Evolutionary conservation across 1,140 invertebrate genomes (phyloP).

Genomic region (Apis dorsata): DNA sequence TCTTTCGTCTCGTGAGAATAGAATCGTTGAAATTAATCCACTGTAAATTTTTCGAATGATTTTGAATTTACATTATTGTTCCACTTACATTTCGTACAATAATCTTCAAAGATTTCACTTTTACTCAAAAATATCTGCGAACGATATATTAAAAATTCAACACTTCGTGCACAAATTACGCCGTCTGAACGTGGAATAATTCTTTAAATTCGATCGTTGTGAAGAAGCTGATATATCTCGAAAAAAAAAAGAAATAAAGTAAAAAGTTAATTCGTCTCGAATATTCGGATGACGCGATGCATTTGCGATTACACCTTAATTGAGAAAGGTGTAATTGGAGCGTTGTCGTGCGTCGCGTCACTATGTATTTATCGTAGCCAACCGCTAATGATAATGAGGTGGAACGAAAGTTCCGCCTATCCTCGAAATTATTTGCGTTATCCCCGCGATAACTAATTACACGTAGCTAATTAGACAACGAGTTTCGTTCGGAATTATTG

Average conservation of each 20-base stretch:
- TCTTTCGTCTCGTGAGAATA: too few species aligned
- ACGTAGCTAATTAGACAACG: constrained; percentile 31
- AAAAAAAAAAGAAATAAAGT: background rate
- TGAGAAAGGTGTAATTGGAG: constrained; percentile 44
- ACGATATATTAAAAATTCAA: too few species aligned
- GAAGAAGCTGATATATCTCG: background rate
- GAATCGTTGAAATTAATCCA: too few species aligned
- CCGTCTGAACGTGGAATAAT: background rate
- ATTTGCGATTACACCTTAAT: constrained; percentile 52
- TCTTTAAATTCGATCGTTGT: background rate
- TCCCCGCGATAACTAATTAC: constrained; percentile 32
- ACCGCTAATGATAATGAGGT: constrained; percentile 30
- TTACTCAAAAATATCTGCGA: too few species aligned
- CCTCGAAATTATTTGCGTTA: constrained; percentile 32
- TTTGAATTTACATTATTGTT: too few species aligned
- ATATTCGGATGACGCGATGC: constrained; percentile 46
- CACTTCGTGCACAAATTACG: background rate
- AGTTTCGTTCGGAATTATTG: constrained; percentile 11
- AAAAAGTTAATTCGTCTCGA: constrained; percentile 46
- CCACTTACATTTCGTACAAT: too few species aligned
- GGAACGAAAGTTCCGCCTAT: constrained; percentile 6
- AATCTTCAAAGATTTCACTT: too few species aligned
- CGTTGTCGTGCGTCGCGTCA: constrained; percentile 4
- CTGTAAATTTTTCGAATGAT: too few species aligned
- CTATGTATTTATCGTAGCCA: constrained; percentile 49